Conservation (phyloP, 1,140 invertebrate genomes). For the Ips typographus region DNA sequence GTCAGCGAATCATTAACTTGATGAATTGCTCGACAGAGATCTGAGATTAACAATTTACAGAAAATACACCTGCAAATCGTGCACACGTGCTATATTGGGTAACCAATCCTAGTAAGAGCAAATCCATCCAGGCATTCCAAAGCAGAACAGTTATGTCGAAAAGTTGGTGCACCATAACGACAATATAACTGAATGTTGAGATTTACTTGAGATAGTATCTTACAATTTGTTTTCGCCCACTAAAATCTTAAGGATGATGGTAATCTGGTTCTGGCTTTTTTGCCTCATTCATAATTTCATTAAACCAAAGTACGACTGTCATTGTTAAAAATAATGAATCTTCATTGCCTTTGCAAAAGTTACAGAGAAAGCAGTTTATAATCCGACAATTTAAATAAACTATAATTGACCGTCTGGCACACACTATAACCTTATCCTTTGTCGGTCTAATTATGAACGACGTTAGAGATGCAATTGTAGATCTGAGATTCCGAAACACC, state of each 20-base stretch:
- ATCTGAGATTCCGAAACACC: slow-evolving; percentile 36
- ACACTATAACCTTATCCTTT: not conserved
- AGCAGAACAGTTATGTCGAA: not conserved
- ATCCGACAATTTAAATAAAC: slow-evolving; percentile 1
- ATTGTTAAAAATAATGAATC: slow-evolving; percentile 10
- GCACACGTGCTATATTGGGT: not conserved
- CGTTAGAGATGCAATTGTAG: slow-evolving; percentile 12
- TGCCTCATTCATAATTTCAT: slow-evolving; percentile 3
- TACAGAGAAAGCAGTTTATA: too few species aligned
- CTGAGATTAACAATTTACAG: too few species aligned
- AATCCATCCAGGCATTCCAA: not conserved
- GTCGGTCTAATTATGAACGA: slow-evolving; percentile 15
- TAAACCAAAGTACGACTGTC: not conserved
- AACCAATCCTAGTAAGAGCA: not conserved
- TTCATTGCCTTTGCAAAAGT: not conserved
- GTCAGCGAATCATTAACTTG: slow-evolving; percentile 6
- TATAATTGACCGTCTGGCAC: slow-evolving; percentile 9
- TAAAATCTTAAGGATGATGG: slow-evolving; percentile 3
- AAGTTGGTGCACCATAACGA: slow-evolving; percentile 16
- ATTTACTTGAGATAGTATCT: slow-evolving; percentile 18
- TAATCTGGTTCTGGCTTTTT: slow-evolving; percentile 9
- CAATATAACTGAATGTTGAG: slow-evolving; percentile 10
- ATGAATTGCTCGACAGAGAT: not conserved
- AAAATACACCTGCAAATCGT: not conserved
- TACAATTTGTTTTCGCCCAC: slow-evolving; percentile 20